Conservation (phyloP, 1,140 invertebrate genomes). For the Leptinotarsa lineolata region DNA sequence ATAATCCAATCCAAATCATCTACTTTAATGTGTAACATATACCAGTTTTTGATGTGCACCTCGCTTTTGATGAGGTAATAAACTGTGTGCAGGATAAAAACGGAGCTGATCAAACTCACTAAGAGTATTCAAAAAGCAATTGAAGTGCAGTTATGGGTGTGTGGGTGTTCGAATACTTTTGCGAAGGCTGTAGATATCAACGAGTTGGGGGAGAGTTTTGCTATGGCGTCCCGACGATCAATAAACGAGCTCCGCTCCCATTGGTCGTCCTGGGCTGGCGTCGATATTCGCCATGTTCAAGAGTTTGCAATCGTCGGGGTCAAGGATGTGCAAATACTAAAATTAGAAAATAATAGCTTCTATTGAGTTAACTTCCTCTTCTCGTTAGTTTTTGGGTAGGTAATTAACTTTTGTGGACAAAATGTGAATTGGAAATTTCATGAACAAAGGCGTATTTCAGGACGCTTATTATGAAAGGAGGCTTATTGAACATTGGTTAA, state of each 20-base stretch:
- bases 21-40: too few relatives aligned
- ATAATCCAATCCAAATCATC: too few relatives aligned
- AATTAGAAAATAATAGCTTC: not conserved
- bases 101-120: not conserved
- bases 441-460: too few relatives aligned
- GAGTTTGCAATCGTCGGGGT: not conserved
- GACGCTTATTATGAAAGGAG: too few relatives aligned
- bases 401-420: too few relatives aligned
- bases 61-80: too few relatives aligned
- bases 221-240: slow-evolving; percentile 27
- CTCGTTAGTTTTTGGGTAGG: too few relatives aligned
- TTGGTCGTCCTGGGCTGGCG: slow-evolving; percentile 10
- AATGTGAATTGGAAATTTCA: too few relatives aligned
- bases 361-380: not conserved
- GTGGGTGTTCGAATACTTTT: slow-evolving; percentile 18
- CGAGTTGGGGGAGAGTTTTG: slow-evolving; percentile 11
- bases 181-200: slow-evolving; percentile 18
- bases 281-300: slow-evolving; percentile 26
- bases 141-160: not conserved
- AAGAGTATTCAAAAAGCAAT: slow-evolving; percentile 1
- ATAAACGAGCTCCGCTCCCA: slow-evolving; percentile 18
- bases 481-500: too few relatives aligned
- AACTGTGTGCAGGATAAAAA: too few relatives aligned
- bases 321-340: not conserved
- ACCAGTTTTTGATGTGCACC: too few relatives aligned